Percentiles rank a stretch among this genome's conserved stretches.
Conservation (phyloP, 2,113 vertebrate species). For the Chloroceryle aenea region DNA sequence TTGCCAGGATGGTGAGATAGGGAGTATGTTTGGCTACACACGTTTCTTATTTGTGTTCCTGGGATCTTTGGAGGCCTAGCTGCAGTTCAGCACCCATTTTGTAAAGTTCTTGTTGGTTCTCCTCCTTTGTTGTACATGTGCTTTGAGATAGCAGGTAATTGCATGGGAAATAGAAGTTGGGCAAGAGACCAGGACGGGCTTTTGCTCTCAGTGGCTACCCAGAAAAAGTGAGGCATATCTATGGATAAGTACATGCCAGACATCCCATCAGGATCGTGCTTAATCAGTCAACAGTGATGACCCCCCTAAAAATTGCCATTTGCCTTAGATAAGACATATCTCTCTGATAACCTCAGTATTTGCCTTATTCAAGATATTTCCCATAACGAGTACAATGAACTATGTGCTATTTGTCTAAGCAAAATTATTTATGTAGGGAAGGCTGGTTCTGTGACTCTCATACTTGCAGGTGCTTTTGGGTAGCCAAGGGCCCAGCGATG, state of each 20-base stretch:
- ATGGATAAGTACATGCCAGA: conserved; percentile 19
- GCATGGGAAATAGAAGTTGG: conserved; percentile 14
- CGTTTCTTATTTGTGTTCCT: neutral
- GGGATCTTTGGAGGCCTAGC: neutral
- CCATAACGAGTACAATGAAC: neutral
- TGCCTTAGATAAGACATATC: conserved; percentile 54
- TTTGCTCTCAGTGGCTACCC: neutral
- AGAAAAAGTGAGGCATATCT: neutral
- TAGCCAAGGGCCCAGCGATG: neutral
- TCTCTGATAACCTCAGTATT: conserved; percentile 64
- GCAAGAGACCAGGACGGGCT: neutral
- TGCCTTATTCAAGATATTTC: conserved; percentile 42
- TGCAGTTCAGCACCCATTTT: neutral
- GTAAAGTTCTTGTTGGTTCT: neutral
- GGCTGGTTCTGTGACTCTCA: neutral
- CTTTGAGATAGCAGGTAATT: conserved; percentile 38
- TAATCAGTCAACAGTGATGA: conserved; percentile 47
- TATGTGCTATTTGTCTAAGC: conserved; percentile 38
- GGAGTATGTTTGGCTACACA: accelerated
- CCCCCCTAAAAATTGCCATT: conserved; percentile 36
- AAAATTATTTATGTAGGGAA: conserved; percentile 24
- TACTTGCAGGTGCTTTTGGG: accelerated
- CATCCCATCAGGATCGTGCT: conserved; percentile 3
- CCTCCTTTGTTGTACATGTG: neutral
- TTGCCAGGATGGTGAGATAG: neutral